Evolutionary conservation across 2,113 vertebrate species (phyloP).

Genomic region (Phrynosoma blainvillii): DNA sequence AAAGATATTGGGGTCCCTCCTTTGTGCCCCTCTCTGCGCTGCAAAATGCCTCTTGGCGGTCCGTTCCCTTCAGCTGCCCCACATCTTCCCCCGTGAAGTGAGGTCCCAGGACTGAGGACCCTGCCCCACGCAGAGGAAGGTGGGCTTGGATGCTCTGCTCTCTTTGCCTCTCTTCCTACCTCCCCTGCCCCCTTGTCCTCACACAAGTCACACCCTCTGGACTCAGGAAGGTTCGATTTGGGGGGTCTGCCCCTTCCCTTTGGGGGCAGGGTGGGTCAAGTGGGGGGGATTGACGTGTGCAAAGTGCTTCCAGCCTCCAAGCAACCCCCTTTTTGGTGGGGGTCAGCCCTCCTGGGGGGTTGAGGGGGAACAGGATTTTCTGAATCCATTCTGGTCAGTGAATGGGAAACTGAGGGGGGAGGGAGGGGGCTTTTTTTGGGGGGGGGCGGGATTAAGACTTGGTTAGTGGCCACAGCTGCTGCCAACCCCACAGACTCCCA

Average conservation of each 20-base stretch:
- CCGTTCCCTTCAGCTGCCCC: not conserved
- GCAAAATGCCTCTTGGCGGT: not conserved
- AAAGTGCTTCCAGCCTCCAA: constrained; percentile 39
- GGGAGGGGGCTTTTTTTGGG: not conserved
- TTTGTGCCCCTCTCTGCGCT: not conserved
- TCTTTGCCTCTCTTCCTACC: not conserved
- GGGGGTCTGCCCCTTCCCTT: not conserved
- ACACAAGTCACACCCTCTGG: not conserved
- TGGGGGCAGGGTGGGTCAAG: not conserved
- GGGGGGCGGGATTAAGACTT: constrained; percentile 55
- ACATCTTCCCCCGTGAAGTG: not conserved
- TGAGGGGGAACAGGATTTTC: constrained; percentile 6
- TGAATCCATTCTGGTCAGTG: constrained; percentile 47
- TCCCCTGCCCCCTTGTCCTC: not conserved
- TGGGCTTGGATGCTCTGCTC: not conserved
- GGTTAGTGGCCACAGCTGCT: constrained; percentile 54
- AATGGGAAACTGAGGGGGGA: not conserved
- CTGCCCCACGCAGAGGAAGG: not conserved
- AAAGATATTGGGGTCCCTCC: not conserved
- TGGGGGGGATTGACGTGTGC: constrained; percentile 22
- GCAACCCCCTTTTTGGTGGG: not conserved
- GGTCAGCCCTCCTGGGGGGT: too few relatives aligned
- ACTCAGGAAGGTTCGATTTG: not conserved
- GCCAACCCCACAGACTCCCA: not conserved
- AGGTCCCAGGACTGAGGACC: not conserved